Percentiles rank a stretch among this genome's conserved stretches.
phyloP scores from a whole-genome alignment of 2,797 vertebrate genomes.

The Tenualosa ilisha region DNA sequence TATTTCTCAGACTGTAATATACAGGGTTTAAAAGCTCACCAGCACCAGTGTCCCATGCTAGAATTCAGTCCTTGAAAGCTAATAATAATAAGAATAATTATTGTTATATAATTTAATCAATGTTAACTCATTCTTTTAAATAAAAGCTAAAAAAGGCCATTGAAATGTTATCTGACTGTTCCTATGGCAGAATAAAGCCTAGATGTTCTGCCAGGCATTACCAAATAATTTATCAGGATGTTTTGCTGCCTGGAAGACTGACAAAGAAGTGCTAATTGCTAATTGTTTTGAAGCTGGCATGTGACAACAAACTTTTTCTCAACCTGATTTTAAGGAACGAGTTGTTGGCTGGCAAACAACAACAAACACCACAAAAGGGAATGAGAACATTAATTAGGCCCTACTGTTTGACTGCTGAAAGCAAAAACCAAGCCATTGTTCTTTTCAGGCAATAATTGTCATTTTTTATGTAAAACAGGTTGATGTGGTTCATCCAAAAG shows the following conservation, averaged over 20 bases:
- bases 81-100: not conserved
- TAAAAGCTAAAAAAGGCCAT: not conserved
- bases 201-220: not conserved
- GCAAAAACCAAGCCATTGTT: not conserved
- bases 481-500: not conserved
- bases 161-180: not conserved
- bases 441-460: not conserved
- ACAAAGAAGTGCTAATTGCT: slow-evolving; percentile 8
- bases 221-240: not conserved
- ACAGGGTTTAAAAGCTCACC: not conserved
- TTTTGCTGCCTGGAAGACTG: slow-evolving; percentile 7
- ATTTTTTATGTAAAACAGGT: not conserved
- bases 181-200: not conserved
- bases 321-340: not conserved
- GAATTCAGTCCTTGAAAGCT: not conserved
- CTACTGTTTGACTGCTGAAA: not conserved
- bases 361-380: not conserved
- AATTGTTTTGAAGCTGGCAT: not conserved
- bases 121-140: not conserved
- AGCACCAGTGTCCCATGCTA: not conserved
- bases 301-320: not conserved
- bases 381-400: not conserved
- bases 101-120: not conserved
- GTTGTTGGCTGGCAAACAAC: not conserved
- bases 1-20: not conserved